Evolutionary conservation across 1,140 invertebrate species (phyloP).

Genomic region (Cataglyphis hispanica): DNA sequence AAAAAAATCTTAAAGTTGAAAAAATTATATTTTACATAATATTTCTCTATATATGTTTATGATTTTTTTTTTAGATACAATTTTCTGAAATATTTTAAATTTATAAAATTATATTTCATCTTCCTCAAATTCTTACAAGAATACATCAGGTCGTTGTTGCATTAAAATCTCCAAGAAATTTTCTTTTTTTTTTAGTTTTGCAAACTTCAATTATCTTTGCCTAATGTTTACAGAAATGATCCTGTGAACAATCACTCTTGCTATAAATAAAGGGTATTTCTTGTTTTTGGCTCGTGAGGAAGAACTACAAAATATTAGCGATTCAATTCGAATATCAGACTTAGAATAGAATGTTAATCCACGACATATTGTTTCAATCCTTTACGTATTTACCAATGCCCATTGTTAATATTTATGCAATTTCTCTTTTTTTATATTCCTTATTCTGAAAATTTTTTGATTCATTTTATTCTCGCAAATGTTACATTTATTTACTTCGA

Average conservation of each 20-base stretch:
- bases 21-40: background rate
- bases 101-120: background rate
- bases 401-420: too few relatives aligned
- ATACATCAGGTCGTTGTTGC: background rate
- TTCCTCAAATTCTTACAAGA: background rate
- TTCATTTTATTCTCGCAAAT: too few relatives aligned
- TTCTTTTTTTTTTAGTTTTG: background rate
- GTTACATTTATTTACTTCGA: too few relatives aligned
- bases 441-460: too few relatives aligned
- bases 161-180: background rate
- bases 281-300: background rate
- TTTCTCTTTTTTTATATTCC: too few relatives aligned
- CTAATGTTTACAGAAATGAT: conserved; percentile 14
- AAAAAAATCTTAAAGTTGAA: background rate
- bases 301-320: background rate
- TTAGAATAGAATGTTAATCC: conserved; percentile 38
- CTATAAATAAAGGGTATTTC: conserved; percentile 8
- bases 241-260: background rate
- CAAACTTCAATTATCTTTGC: background rate
- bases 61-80: background rate
- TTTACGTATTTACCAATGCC: background rate
- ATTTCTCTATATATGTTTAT: background rate
- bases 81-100: background rate
- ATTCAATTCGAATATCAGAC: background rate
- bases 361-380: background rate